Evolutionary conservation across 1,140 invertebrate genomes (phyloP), one percentile per base, ranked within the genome.

Genomic region (Drosophila truncata): DNA sequence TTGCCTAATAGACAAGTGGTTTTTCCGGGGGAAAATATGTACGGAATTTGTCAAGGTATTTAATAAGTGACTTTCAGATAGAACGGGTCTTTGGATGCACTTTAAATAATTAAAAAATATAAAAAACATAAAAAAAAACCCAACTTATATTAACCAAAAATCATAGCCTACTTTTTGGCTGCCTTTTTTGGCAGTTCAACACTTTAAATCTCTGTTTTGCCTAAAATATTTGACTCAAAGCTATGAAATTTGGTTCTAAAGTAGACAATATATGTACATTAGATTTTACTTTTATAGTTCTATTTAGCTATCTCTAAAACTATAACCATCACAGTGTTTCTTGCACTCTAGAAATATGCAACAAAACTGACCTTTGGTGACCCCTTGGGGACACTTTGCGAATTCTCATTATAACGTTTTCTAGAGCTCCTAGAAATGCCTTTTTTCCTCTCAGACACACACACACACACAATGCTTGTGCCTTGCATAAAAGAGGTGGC

Each of bases 401-500:
- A 63, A 65, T 65, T 73, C 52, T 44, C 75, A 82, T 64, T 82
- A 83, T 59, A 83, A 46, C 23, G 25, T 20, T 52, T 72, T 59
- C 54, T 44, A 37, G 35, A 65, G 49, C 58, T 55, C 47, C 29
- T 60, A 67, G 67, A 29, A 47, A 31, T 59, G 61, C 31, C 66
- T 77, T 79, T 75, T 69, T 80, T 49, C 33, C 52, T 37, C 20
- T 55, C 52, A 14, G 54, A 62, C 47, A 44, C 39, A 35, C 60
- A 50, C 62, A 20, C 18, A 52, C 8, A 46, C 35, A 44, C 41
- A 41, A 16, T 18, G 13, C 16, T 23, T 69, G 39, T 11, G 37
- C 31, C 33, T 29, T 50, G 37, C 37, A 66, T 52, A 63, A 62
- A 62, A 41, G 42, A 69, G 31, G 37, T 27, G 41, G 37, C 23